These are phyloP conservation scores for Acanthisitta chloris DNA, from an alignment of 2,113 vertebrate genomes.

Conservation along the genomic window DNA sequence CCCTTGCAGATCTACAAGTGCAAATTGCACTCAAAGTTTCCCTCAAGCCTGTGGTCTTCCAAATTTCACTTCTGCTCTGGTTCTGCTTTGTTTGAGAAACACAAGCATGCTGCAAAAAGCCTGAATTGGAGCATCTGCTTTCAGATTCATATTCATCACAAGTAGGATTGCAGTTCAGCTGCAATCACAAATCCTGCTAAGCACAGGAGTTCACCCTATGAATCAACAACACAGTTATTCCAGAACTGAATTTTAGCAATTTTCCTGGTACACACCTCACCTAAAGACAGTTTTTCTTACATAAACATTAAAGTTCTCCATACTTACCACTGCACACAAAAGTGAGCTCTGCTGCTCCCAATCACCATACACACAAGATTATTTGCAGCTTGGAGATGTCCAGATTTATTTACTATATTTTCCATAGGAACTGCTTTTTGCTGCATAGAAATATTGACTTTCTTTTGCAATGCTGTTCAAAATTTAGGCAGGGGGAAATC, in stretches of 20 bases:
- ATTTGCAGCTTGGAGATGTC: neutral
- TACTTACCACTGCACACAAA: neutral
- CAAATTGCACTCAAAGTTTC: neutral
- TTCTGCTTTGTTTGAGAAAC: neutral
- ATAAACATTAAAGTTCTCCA: neutral
- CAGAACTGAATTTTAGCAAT: neutral
- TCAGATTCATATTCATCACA: neutral
- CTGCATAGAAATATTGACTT: neutral
- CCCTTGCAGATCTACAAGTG: neutral
- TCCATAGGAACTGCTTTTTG: neutral
- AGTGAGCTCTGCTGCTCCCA: neutral
- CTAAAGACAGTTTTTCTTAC: neutral
- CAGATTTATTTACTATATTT: neutral
- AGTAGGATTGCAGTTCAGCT: neutral
- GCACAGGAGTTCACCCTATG: neutral
- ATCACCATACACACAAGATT: neutral
- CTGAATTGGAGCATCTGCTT: neutral
- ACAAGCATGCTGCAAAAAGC: neutral
- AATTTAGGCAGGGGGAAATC: neutral
- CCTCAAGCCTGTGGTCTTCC: neutral
- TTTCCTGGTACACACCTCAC: neutral
- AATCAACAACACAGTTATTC: neutral
- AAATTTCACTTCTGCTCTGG: neutral
- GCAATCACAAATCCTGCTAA: neutral
- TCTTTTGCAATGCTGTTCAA: neutral